These are phyloP conservation scores for Embidobia sp. DNA, from an alignment of 2,888 invertebrate species.

Conservation along the genomic window DNA sequence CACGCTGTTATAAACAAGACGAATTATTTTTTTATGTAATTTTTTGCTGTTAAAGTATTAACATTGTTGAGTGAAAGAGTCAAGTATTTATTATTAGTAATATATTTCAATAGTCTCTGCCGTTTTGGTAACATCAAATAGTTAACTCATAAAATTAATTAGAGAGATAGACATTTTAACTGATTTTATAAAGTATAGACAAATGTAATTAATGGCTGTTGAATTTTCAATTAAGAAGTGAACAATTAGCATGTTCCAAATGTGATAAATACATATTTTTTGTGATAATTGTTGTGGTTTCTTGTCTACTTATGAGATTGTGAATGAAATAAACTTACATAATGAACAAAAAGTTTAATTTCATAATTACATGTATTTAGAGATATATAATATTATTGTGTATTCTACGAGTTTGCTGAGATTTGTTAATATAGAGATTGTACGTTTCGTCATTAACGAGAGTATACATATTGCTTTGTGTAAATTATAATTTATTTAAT, in stretches of 20 bases:
- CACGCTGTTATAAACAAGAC: neutral
- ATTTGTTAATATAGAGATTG: slow-evolving; percentile 21
- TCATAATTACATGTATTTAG: slow-evolving; percentile 1
- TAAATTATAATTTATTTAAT: slow-evolving; percentile 31
- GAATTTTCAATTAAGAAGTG: neutral
- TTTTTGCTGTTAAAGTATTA: neutral
- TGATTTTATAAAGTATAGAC: slow-evolving; percentile 12
- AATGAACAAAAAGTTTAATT: slow-evolving; percentile 1
- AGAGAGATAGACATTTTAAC: too few species aligned
- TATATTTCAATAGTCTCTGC: too few species aligned
- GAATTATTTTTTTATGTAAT: slow-evolving; percentile 13
- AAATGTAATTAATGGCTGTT: slow-evolving; percentile 1
- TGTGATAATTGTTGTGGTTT: slow-evolving; percentile 14
- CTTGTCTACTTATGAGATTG: neutral
- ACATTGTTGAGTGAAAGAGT: neutral
- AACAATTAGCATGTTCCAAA: slow-evolving; percentile 2
- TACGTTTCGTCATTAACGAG: slow-evolving; percentile 7
- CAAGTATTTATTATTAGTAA: too few species aligned
- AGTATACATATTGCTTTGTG: slow-evolving; percentile 27
- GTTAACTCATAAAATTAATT: too few species aligned
- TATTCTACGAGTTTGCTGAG: slow-evolving; percentile 16
- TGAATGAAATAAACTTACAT: neutral
- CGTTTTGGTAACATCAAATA: too few species aligned
- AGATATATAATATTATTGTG: neutral
- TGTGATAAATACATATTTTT: slow-evolving; percentile 2